Evolutionary conservation across 2,888 invertebrate species (phyloP).

Genomic region (Mycogona germanica): DNA sequence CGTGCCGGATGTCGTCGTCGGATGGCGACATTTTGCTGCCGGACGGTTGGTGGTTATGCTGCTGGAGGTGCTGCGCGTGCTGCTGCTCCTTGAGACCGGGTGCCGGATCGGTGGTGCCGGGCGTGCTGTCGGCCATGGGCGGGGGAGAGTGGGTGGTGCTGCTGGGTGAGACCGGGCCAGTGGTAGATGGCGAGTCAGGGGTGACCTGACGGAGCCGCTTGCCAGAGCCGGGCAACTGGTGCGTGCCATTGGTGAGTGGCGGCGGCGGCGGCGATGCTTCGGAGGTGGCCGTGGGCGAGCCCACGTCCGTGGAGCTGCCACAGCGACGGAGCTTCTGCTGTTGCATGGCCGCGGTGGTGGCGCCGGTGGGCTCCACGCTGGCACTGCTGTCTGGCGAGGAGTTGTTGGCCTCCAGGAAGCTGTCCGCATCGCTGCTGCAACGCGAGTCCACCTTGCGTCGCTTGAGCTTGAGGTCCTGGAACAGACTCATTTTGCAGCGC

Average conservation of each 20-base stretch:
- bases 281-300: constrained; percentile 17
- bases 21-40: background rate
- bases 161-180: constrained; percentile 43
- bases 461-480: constrained; percentile 96
- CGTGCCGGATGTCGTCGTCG: constrained; percentile 13
- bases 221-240: background rate
- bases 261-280: constrained; percentile 17
- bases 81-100: background rate
- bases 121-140: constrained; percentile 38
- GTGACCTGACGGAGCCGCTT: constrained; percentile 26
- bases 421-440: constrained; percentile 92
- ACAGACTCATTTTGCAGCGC: constrained; percentile 69
- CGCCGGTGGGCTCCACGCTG: constrained; percentile 11
- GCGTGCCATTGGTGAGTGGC: no score
- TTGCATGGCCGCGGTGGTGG: background rate
- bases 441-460: constrained; percentile 94
- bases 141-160: constrained; percentile 31
- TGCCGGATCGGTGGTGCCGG: constrained; percentile 35
- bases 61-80: background rate
- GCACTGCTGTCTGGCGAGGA: constrained; percentile 55
- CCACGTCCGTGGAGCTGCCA: background rate
- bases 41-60: background rate
- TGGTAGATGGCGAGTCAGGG: constrained; percentile 35
- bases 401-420: constrained; percentile 84
- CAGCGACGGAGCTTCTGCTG: background rate